Conservation (phyloP, 2,113 vertebrate species). For the Erythrolamprus reginae region DNA sequence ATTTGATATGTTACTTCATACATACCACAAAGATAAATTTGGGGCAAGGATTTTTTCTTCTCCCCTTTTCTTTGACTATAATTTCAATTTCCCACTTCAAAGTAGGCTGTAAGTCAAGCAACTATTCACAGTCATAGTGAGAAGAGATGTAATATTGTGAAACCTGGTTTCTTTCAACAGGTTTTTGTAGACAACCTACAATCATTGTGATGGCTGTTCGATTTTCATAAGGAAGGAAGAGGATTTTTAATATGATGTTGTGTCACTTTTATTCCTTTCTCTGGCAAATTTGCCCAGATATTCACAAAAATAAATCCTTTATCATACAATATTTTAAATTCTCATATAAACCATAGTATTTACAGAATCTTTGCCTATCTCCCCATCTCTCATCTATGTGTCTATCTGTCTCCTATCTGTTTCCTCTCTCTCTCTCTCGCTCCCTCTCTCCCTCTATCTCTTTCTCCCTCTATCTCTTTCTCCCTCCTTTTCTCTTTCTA, state of each 20-base stretch:
- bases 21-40: neutral
- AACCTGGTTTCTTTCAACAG: neutral
- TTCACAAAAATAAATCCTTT: neutral
- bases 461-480: neutral
- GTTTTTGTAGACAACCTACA: neutral
- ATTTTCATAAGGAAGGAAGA: neutral
- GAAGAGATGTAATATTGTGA: neutral
- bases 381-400: no score
- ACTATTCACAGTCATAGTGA: neutral
- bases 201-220: neutral
- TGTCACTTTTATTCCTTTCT: neutral
- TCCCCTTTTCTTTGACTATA: neutral
- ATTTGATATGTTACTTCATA: neutral
- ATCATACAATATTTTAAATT: neutral
- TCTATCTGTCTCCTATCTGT: no score
- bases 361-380: neutral
- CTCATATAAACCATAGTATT: neutral
- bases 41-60: neutral
- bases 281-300: neutral
- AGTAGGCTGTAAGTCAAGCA: neutral
- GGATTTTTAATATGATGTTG: neutral
- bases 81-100: neutral
- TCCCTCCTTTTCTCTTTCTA: neutral
- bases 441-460: no score
- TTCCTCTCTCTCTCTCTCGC: no score